Conservation (phyloP, 2,797 vertebrate species). For the Microhierax caerulescens region DNA sequence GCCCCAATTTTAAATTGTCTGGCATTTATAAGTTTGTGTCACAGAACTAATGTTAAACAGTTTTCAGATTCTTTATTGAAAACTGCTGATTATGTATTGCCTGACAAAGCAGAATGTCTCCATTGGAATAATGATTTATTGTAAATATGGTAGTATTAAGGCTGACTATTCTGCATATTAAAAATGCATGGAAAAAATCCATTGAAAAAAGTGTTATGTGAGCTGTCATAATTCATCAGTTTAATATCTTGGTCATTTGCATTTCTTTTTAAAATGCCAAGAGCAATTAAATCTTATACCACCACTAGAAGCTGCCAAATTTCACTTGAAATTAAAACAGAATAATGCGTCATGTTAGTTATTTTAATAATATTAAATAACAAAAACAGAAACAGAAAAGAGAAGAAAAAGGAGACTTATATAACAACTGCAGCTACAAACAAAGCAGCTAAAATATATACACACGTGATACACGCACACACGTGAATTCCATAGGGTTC, state of each 20-base stretch:
- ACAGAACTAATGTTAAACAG: conserved; percentile 16
- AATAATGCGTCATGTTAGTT: neutral
- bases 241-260: conserved; percentile 11
- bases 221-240: neutral
- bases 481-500: neutral
- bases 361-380: conserved; percentile 41
- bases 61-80: conserved; percentile 33
- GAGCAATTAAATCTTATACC: conserved; percentile 35
- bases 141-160: conserved; percentile 12
- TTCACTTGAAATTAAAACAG: conserved; percentile 51
- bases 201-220: conserved; percentile 3
- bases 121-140: conserved; percentile 19
- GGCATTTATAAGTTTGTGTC: conserved; percentile 31
- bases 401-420: neutral
- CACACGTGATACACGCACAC: neutral
- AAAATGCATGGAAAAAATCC: neutral
- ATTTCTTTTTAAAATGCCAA: conserved; percentile 56
- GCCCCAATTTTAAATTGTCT: conserved; percentile 38
- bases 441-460: neutral
- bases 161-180: neutral
- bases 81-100: conserved; percentile 48
- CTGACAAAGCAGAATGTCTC: conserved; percentile 44
- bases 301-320: conserved; percentile 19
- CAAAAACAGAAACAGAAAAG: conserved; percentile 9
- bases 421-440: neutral